Evolutionary conservation across 2,888 invertebrate genomes (phyloP), one percentile per base, ranked within the genome.

Genomic region (Chelonus formosanus): DNA sequence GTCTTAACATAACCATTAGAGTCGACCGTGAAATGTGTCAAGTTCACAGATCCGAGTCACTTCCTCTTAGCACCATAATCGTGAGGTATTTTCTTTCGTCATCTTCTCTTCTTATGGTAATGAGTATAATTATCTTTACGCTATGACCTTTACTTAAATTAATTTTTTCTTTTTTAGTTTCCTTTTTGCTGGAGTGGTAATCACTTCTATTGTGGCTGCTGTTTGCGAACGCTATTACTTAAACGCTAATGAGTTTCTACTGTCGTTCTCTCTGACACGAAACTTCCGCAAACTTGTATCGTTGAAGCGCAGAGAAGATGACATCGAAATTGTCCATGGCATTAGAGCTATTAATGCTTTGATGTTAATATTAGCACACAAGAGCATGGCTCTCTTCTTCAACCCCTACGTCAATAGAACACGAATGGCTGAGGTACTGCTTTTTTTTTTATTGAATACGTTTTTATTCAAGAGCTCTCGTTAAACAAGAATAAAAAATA

Each of bases 351-450:
- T 91, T 4, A 91, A 91, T 75, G 91, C 91, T 1, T 54, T 88
- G 4, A 86, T 90, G 86, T 79, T 91, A 66, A 78, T 91, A 5
- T 75, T 89, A 3, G 87, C 90, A 0, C 91, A 91, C 79, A 91
- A 91, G 78, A 89, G 90, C n/a, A 89, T 91, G 89, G 90, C 91
- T 1, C 78, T 89, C 63, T 89, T 91, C 75, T 91, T 89, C 74
- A 86, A 88, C 76, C 90, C 91, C 3, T 91, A 89, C 75, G 81
- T 87, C 54, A 91, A 91, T 76, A 86, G 91, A 70, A 91, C 91
- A 0, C 84, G 85, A 70, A 89, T 90, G 89, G 84, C 88, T 0
- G 90, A 90, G 86, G 90, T 90, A 81, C 76, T 77, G 63, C 20
- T 10, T 10, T 20, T 20, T 20, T 34, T 8, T 8, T 52, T 57